Base-by-base conservation (phyloP, 1,140 invertebrate genomes). In the Himalopsyche phryganea region DNA sequence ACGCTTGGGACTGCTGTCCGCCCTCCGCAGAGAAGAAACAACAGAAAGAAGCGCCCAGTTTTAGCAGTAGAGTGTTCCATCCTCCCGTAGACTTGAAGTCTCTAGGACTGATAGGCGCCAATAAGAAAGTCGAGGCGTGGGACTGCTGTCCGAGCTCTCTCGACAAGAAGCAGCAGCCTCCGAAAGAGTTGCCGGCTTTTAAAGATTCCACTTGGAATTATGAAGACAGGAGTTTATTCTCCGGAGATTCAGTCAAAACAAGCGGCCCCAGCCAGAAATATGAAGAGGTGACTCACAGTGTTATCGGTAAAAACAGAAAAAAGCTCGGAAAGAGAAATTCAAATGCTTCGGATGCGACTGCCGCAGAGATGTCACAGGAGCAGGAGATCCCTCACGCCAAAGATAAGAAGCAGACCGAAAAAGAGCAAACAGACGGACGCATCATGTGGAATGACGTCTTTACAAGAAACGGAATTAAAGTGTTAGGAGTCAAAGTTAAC, bases 41-140 rank as follows among this genome's bases (percentile, higher is more conserved):
- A 18, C 47, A 42, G 41, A 50, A 46, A 56, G 50, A 47, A 33
- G 19, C 51, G 6, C 41, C 59, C 15, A 61, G 52, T 50, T 53
- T 28, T 28, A 28, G 61, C n/a, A 48, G 47, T 42, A 47, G 32
- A 18, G 45, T 52, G 4, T 28, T 56, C n/a, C 52, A 50, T 38
- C 52, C 63, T 7, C 62, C 58, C n/a, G 52, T 65, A 9, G 56
- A 65, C 49, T 46, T 65, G n/a, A 58, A 52, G 42, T 44, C 50
- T 6, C 55, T 65, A 20, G 58, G 58, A 10, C 11, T 42, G 17
- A 61, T 65, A 51, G 51, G 47, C 11, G 35, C 51, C 15, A 65
- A 38, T 15, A 65, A 65, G 40, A 61, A 61, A 48, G 28, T 49
- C 1, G 63, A 61, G 6, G 23, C 49, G 1, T 61, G 59, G 59